Conservation (phyloP, 1,140 invertebrate species). For the Macrotrachela quadricornifera region DNA sequence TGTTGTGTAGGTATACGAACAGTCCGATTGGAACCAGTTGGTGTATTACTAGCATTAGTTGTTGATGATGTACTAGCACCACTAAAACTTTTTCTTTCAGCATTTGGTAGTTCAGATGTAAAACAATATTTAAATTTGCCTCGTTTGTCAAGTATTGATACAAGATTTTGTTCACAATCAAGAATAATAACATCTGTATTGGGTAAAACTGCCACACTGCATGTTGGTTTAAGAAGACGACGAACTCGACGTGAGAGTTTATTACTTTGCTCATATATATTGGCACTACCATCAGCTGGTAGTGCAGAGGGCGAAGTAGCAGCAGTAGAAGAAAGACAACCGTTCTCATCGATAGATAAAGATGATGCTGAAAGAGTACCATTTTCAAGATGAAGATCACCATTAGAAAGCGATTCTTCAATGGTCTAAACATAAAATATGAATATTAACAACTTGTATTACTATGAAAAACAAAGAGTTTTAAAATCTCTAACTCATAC, state of each 20-base stretch:
- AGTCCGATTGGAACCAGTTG: background rate
- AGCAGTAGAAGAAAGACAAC: background rate
- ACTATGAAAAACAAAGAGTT: background rate
- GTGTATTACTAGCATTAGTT: background rate
- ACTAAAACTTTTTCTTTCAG: background rate
- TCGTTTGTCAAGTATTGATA: constrained; percentile 4
- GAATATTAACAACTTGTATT: background rate
- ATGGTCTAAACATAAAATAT: background rate
- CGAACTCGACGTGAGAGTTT: constrained; percentile 1
- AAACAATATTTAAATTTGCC: constrained; percentile 7
- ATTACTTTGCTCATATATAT: constrained; percentile 2
- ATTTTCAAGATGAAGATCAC: background rate
- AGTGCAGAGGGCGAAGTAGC: too few relatives aligned
- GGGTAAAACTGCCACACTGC: constrained; percentile 7
- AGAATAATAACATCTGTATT: constrained; percentile 6
- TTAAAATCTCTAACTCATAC: too few relatives aligned
- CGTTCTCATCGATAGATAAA: background rate
- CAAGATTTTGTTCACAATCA: constrained; percentile 3
- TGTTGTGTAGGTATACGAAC: constrained; percentile 4
- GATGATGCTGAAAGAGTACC: background rate
- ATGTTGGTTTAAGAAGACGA: constrained; percentile 2
- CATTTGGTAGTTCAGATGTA: background rate
- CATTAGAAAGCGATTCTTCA: background rate
- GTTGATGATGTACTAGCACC: background rate
- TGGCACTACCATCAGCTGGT: background rate